Evolutionary conservation across 2,888 invertebrate species (phyloP).

Genomic region (Ophion costatus): DNA sequence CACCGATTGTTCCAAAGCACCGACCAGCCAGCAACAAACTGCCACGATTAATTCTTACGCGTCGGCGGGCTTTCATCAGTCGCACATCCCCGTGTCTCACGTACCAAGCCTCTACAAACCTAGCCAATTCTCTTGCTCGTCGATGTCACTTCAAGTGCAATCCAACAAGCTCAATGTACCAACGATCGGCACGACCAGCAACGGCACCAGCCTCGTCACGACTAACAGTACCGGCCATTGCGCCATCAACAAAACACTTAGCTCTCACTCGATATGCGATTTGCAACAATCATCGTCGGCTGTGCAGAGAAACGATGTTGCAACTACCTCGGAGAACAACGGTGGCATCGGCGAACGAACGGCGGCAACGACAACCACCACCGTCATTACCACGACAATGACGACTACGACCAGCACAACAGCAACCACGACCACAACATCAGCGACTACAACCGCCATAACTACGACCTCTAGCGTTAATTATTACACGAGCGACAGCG

Average conservation of each 20-base stretch:
- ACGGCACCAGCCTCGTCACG: constrained; percentile 35
- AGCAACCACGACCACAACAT: constrained; percentile 40
- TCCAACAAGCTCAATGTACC: constrained; percentile 63
- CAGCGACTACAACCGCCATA: constrained; percentile 33
- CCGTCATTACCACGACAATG: constrained; percentile 51
- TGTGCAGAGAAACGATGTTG: constrained; percentile 64
- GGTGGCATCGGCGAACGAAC: constrained; percentile 62
- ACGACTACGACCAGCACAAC: constrained; percentile 59
- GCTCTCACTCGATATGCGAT: constrained; percentile 58
- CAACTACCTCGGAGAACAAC: constrained; percentile 50
- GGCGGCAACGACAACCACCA: constrained; percentile 60
- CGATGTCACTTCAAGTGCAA: constrained; percentile 68
- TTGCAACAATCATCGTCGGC: constrained; percentile 57
- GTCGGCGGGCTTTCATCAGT: constrained; percentile 76
- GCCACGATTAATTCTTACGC: constrained; percentile 72
- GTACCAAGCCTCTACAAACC: constrained; percentile 78
- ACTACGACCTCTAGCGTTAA: constrained; percentile 65
- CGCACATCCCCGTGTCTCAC: constrained; percentile 77
- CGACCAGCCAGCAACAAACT: constrained; percentile 67
- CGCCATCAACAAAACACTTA: constrained; percentile 47
- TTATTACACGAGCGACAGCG: constrained; percentile 69
- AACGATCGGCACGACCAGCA: constrained; percentile 60
- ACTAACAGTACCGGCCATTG: constrained; percentile 58
- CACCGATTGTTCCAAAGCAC: constrained; percentile 57
- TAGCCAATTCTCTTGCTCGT: constrained; percentile 73